Percentiles rank a stretch among this genome's conserved stretches.
Conservation (phyloP, 2,797 vertebrate genomes). For the Myotis myotis region DNA sequence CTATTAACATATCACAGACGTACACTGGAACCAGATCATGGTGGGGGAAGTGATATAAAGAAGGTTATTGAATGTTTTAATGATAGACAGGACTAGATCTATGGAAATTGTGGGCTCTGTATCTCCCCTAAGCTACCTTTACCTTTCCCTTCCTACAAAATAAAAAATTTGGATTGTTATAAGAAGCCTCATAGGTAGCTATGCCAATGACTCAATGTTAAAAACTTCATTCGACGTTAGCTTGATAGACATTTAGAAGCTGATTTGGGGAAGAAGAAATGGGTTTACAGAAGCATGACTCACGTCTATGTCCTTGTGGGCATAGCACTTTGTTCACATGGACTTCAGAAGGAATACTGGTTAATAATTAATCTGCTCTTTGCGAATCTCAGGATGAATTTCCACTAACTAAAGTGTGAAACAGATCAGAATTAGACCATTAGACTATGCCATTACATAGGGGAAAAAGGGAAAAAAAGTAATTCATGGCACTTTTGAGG, state of each 20-base stretch:
- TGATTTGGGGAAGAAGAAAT: not conserved
- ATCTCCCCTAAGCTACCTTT: not conserved
- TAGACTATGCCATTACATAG: not conserved
- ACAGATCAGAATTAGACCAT: not conserved
- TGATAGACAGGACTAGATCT: too few species aligned
- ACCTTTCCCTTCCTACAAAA: not conserved
- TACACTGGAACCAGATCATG: not conserved
- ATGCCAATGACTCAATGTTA: not conserved
- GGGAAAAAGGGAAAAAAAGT: not conserved
- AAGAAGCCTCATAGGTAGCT: not conserved
- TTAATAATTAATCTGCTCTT: not conserved
- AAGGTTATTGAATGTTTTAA: not conserved
- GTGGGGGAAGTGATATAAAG: not conserved
- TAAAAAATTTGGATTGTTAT: not conserved
- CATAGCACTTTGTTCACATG: not conserved
- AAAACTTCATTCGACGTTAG: not conserved
- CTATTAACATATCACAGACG: not conserved
- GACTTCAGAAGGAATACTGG: not conserved
- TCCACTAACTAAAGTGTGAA: not conserved
- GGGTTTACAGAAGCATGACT: not conserved
- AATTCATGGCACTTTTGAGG: not conserved
- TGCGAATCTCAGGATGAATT: not conserved
- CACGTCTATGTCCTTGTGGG: not conserved
- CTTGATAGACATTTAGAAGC: not conserved
- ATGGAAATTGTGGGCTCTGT: not conserved